Base-by-base conservation (phyloP, 2,797 vertebrate genomes). In the Sebastes nivosus region DNA sequence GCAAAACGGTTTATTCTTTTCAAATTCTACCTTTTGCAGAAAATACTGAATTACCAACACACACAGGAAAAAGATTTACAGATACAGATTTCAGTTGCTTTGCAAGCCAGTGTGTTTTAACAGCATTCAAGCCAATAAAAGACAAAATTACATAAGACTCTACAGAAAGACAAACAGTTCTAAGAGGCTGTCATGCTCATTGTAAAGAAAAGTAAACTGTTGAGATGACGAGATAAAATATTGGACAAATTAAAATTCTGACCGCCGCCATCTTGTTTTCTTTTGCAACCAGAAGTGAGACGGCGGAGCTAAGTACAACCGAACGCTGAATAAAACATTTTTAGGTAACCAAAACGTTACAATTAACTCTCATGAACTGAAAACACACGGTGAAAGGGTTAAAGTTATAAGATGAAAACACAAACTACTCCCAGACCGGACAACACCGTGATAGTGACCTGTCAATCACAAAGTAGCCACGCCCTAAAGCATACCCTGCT, bases 1-100 rank as follows among this genome's bases (percentile, higher is more conserved):
- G 36, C 27, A 77, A 74, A 79, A 78, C 36, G 1, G n/a, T 69
- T 67, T 46, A 34, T 69, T 79, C 29, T 79, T 77, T 57, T 63
- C n/a, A 77, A 61, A 20, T 29, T 30, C 20, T 20, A 29, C 66
- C 7, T 34, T 80, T 58, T 29, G 38, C 20, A 55, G 14, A 61
- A 16, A 65, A 55, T 54, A 46, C 4, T 32, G 5, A 60, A 59
- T 67, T 32, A 57, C 22, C 5, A 34, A 60, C 20, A 52, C 7
- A 72, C 27, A 20, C 2, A 2, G 11, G 27, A 18, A 60, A 24
- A 29, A 54, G 2, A 38, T 32, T 22, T 63, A 24, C 27, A 36
- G 38, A 42, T 42, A 42, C 38, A 42, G 38, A 42, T 38, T 60
- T 68, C 10, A 20, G 22, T 50, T 63, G 46, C 50, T 66, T 71